Evolutionary conservation across 2,888 invertebrate species (phyloP).

Genomic region (Drosophila quinaria): DNA sequence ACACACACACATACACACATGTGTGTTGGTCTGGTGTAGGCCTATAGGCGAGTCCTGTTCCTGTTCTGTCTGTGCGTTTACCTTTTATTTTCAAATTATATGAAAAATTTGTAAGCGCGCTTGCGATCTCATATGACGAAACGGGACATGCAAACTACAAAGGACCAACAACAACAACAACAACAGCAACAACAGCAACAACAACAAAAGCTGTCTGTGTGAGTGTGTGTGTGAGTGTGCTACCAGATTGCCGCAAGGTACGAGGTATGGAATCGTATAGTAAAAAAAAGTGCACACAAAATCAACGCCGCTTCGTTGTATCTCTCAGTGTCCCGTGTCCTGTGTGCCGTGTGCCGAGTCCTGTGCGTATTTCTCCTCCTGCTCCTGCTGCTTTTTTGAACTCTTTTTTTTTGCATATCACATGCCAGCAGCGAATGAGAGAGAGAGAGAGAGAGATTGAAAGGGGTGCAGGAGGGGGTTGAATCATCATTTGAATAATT

Average conservation of each 20-base stretch:
- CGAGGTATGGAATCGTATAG: conserved; percentile 21
- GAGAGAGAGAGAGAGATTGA: neutral
- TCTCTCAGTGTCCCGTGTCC: conserved; percentile 65
- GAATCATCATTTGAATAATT: conserved; percentile 80
- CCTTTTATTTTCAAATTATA: conserved; percentile 72
- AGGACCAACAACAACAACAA: conserved; percentile 56
- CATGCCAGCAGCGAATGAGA: conserved; percentile 44
- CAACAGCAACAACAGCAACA: conserved; percentile 39
- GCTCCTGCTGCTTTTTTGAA: conserved; percentile 18
- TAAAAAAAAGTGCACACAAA: conserved; percentile 70
- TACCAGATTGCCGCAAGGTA: conserved; percentile 78
- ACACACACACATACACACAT: conserved; percentile 21
- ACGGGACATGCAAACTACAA: conserved; percentile 81
- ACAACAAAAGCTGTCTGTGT: conserved; percentile 28
- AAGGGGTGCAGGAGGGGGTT: conserved; percentile 66
- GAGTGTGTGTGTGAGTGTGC: conserved; percentile 55
- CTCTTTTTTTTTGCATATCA: conserved; percentile 72
- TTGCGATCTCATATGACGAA: conserved; percentile 81
- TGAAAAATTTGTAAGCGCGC: conserved; percentile 81
- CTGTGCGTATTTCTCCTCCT: conserved; percentile 51
- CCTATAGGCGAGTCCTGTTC: conserved; percentile 52
- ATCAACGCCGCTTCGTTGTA: conserved; percentile 66
- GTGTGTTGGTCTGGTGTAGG: conserved; percentile 14
- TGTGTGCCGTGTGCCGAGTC: conserved; percentile 56
- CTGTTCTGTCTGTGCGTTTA: conserved; percentile 42